Conservation (phyloP, 2,113 vertebrate species). For the Procavia capensis region DNA sequence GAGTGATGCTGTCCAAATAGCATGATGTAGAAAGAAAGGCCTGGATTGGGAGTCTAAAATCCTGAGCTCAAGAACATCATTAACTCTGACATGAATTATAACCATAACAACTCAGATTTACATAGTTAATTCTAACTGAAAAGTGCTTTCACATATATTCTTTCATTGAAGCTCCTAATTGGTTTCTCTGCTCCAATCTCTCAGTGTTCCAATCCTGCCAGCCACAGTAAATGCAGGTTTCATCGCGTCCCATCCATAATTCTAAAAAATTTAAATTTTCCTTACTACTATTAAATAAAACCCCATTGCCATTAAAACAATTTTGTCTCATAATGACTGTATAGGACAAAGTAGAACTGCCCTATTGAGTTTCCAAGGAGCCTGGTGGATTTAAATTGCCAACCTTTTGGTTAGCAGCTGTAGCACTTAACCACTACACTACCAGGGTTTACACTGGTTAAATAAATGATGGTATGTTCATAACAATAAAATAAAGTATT, state of each 20-base stretch:
- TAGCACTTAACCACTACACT: no score
- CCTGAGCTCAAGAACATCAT: constrained; percentile 45
- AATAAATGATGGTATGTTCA: neutral
- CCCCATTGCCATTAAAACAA: no score
- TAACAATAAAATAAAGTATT: constrained; percentile 30
- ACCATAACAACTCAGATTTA: constrained; percentile 58
- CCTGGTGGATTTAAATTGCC: no score
- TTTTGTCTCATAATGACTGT: no score
- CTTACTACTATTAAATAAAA: no score
- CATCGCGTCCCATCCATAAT: constrained; percentile 1
- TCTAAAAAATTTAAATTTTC: neutral
- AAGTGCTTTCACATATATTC: constrained; percentile 55
- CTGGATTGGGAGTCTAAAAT: constrained; percentile 57
- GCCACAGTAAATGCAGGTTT: constrained; percentile 14
- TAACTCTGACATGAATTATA: constrained; percentile 61
- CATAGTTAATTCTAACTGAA: constrained; percentile 36
- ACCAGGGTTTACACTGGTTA: no score
- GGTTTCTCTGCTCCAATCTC: constrained; percentile 37
- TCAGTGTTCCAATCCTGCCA: neutral
- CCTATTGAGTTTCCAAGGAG: no score
- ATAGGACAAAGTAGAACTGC: no score
- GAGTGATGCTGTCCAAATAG: constrained; percentile 49
- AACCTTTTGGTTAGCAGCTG: no score
- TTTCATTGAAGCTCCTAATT: constrained; percentile 61
- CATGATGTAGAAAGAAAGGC: constrained; percentile 22